Percentiles rank a stretch among this genome's conserved stretches.
Conservation (phyloP, 2,113 vertebrate genomes). For the Taxidea taxus region DNA sequence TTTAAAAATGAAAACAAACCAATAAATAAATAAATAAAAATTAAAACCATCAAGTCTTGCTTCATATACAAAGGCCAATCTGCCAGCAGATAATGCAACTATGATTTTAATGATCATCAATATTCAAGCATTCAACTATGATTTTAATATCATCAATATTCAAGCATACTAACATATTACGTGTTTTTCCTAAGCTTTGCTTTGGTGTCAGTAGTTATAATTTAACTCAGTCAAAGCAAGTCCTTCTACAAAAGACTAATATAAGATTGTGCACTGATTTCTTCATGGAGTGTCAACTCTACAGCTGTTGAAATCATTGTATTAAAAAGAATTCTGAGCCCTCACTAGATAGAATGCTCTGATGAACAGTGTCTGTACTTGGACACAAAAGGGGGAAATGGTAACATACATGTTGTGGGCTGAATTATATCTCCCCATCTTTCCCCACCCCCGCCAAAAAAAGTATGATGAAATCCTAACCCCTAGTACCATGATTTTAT, state of each 20-base stretch:
- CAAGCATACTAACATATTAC: neutral
- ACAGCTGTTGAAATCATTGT: neutral
- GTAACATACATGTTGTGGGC: neutral
- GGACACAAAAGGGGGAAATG: neutral
- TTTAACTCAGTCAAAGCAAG: neutral
- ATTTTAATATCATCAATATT: neutral
- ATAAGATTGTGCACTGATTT: neutral
- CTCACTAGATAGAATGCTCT: neutral
- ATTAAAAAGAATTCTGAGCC: neutral
- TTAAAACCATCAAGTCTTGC: neutral
- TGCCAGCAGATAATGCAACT: neutral
- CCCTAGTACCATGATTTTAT: neutral
- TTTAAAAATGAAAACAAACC: conserved; percentile 19
- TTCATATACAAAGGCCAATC: neutral
- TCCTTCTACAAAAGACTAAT: neutral
- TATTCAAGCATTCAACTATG: neutral
- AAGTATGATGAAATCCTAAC: neutral
- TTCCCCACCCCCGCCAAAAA: neutral
- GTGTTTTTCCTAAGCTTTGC: neutral
- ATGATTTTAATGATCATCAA: neutral
- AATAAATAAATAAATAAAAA: neutral
- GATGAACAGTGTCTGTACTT: neutral
- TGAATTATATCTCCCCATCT: neutral
- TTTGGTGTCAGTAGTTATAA: neutral
- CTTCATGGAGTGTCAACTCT: neutral